Percentiles rank a stretch among this genome's conserved stretches.
These are phyloP conservation scores for Hypolimnas misippus DNA, from an alignment of 2,888 invertebrate species.

Conservation along the genomic window DNA sequence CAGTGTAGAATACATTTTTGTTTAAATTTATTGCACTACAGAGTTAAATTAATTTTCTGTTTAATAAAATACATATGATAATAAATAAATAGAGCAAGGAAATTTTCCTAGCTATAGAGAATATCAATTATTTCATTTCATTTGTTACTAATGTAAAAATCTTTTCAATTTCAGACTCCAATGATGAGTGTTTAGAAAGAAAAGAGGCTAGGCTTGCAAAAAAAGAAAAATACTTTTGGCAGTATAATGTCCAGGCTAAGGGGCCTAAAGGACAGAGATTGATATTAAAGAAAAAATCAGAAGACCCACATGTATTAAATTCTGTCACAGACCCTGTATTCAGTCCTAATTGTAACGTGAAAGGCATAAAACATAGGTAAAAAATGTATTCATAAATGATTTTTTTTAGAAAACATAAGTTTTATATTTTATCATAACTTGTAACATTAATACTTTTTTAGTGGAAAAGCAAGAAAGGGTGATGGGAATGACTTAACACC, in stretches of 20 bases:
- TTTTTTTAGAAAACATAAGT: neutral
- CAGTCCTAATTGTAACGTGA: conserved; percentile 94
- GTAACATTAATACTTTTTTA: too few relatives aligned
- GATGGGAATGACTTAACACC: conserved; percentile 99
- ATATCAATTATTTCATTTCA: too few relatives aligned
- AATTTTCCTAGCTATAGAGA: too few relatives aligned
- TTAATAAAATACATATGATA: neutral
- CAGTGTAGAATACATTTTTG: too few relatives aligned
- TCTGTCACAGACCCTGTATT: conserved; percentile 98
- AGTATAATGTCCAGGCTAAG: conserved; percentile 99
- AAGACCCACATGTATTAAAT: conserved; percentile 96
- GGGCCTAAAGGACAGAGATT: conserved; percentile 97
- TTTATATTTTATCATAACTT: too few relatives aligned
- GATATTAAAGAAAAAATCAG: conserved; percentile 91
- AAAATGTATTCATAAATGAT: too few relatives aligned
- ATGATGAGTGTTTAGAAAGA: conserved; percentile 84
- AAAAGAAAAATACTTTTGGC: conserved; percentile 97
- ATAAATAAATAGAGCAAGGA: neutral
- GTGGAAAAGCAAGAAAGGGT: conserved; percentile 96
- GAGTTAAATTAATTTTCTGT: too few relatives aligned
- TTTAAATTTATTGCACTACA: too few relatives aligned
- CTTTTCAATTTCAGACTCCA: conserved; percentile 80
- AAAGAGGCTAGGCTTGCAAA: conserved; percentile 81
- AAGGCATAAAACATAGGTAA: conserved; percentile 94
- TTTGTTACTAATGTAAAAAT: too few relatives aligned